Evolutionary conservation across 2,888 invertebrate genomes (phyloP).

Genomic region (Halictus ligatus): DNA sequence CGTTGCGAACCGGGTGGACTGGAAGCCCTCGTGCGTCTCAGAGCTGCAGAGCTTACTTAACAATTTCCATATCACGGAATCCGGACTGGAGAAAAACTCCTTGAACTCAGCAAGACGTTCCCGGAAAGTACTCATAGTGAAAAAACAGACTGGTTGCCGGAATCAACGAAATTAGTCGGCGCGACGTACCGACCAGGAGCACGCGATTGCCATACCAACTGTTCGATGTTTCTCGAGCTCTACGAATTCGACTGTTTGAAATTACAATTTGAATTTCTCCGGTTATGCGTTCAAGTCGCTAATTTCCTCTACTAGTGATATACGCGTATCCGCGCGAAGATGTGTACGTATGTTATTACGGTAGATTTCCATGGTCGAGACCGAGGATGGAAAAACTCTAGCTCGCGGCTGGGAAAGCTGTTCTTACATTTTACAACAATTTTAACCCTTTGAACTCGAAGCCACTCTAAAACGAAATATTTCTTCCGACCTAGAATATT

Average conservation of each 20-base stretch:
- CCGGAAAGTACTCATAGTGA: slow-evolving; percentile 2
- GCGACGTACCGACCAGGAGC: not conserved
- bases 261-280: not conserved
- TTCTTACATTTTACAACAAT: not conserved
- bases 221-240: slow-evolving; percentile 9
- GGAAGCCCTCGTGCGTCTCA: not conserved
- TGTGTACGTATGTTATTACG: not conserved
- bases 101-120: not conserved
- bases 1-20: not conserved
- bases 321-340: not conserved
- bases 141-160: not conserved
- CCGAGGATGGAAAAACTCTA: not conserved
- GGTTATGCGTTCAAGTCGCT: not conserved
- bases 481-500: no score
- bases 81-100: not conserved
- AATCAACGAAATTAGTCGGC: not conserved
- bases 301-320: not conserved
- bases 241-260: slow-evolving; percentile 1
- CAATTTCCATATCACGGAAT: slow-evolving; percentile 26
- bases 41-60: slow-evolving; percentile 38
- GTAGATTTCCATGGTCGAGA: not conserved
- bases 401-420: not conserved
- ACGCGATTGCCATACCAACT: slow-evolving; percentile 39
- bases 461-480: no score
- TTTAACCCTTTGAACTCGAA: no score